A percentile compares a stretch with the other conserved stretches of the same genome.
Evolutionary conservation across 2,797 vertebrate genomes (phyloP).

Genomic region (Sebastes aleutianus): DNA sequence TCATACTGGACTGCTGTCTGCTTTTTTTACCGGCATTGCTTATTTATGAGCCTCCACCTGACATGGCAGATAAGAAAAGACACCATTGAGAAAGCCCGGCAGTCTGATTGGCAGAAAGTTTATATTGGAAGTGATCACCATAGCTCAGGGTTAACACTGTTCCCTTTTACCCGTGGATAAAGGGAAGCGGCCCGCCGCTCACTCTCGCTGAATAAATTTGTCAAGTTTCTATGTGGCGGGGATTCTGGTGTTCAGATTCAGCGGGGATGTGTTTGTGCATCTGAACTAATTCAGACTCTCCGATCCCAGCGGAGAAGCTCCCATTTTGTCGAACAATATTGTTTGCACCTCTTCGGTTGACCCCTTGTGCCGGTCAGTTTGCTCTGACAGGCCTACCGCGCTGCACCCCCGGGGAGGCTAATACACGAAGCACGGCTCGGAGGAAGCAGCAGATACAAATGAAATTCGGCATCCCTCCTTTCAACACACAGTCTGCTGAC

Average conservation of each 20-base stretch:
- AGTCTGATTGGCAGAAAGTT: slow-evolving; percentile 16
- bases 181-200: background rate
- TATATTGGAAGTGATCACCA: slow-evolving; percentile 25
- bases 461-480: background rate
- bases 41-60: slow-evolving; percentile 32
- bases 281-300: slow-evolving; percentile 2
- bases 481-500: background rate
- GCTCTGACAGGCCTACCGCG: background rate
- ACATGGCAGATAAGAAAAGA: slow-evolving; percentile 23
- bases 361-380: slow-evolving; percentile 19
- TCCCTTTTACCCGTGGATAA: slow-evolving; percentile 1
- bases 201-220: background rate
- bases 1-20: background rate
- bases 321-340: slow-evolving; percentile 27
- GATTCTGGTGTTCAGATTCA: no score
- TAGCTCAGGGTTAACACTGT: background rate
- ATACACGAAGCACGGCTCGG: background rate
- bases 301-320: background rate
- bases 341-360: slow-evolving; percentile 40
- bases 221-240: background rate
- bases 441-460: slow-evolving; percentile 8
- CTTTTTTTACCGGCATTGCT: background rate
- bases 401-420: background rate
- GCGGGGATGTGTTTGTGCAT: background rate
- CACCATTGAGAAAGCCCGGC: background rate